phyloP scores from a whole-genome alignment of 2,888 invertebrate genomes.

The Tortrix viridana region DNA sequence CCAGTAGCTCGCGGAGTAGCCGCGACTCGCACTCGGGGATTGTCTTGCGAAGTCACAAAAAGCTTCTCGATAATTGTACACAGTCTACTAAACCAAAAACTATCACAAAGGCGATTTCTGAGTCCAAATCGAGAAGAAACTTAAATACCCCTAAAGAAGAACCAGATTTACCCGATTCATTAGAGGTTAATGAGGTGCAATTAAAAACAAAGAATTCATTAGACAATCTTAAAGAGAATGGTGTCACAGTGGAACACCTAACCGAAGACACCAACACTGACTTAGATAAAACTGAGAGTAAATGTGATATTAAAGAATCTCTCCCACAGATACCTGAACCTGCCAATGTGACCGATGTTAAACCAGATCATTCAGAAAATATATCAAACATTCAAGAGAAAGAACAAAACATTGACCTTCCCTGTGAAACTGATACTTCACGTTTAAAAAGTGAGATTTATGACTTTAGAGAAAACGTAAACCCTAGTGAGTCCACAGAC shows the following conservation, averaged over 20 bases:
- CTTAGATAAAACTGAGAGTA: conserved; percentile 53
- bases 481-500: conserved; percentile 76
- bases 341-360: conserved; percentile 49
- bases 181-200: conserved; percentile 56
- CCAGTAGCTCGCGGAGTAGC: conserved; percentile 79
- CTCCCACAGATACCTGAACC: conserved; percentile 58
- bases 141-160: conserved; percentile 64
- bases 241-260: conserved; percentile 49
- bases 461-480: conserved; percentile 82
- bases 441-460: conserved; percentile 75
- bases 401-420: conserved; percentile 62
- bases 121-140: conserved; percentile 62
- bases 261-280: conserved; percentile 53
- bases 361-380: conserved; percentile 53
- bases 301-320: conserved; percentile 74
- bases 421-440: conserved; percentile 65
- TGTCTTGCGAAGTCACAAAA: conserved; percentile 86
- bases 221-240: conserved; percentile 52
- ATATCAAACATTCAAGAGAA: conserved; percentile 57
- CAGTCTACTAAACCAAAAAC: conserved; percentile 63
- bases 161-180: conserved; percentile 55
- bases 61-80: conserved; percentile 69
- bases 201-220: conserved; percentile 57
- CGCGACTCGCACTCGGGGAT: conserved; percentile 81
- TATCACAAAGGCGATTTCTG: conserved; percentile 57